Conservation (phyloP, 2,797 vertebrate species). For the Petrocephalus sullivani region DNA sequence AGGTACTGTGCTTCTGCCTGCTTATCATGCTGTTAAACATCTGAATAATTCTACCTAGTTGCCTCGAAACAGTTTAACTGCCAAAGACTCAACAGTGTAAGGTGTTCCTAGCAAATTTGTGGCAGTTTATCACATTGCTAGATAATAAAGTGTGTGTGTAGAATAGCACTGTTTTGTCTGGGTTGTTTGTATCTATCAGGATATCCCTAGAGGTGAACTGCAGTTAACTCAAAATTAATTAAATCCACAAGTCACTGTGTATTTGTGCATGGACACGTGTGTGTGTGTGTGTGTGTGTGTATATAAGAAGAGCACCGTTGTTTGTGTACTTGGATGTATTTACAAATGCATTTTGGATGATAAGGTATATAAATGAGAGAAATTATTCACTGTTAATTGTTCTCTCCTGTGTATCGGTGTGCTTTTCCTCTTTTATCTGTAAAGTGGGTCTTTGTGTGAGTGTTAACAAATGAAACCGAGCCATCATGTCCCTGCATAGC, state of each 20-base stretch:
- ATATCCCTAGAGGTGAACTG: constrained; percentile 44
- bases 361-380: neutral
- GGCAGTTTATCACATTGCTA: constrained; percentile 11
- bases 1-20: neutral
- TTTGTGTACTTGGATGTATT: constrained; percentile 41
- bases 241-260: constrained; percentile 39
- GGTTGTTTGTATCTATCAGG: constrained; percentile 8
- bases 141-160: neutral
- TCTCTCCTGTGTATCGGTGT: neutral
- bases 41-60: constrained; percentile 16
- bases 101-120: neutral
- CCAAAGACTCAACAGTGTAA: neutral
- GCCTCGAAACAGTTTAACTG: neutral
- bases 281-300: too few relatives aligned
- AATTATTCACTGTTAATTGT: neutral
- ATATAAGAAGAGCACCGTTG: constrained; percentile 6
- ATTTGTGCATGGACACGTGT: constrained; percentile 48
- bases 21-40: neutral
- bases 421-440: constrained; percentile 2
- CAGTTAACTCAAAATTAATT: constrained; percentile 56
- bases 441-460: constrained; percentile 1
- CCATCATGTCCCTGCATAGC: neutral
- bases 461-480: neutral
- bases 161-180: neutral
- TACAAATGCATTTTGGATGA: constrained; percentile 11